These are phyloP conservation scores for Apis florea DNA, from an alignment of 1,140 invertebrate species.

Conservation along the genomic window DNA sequence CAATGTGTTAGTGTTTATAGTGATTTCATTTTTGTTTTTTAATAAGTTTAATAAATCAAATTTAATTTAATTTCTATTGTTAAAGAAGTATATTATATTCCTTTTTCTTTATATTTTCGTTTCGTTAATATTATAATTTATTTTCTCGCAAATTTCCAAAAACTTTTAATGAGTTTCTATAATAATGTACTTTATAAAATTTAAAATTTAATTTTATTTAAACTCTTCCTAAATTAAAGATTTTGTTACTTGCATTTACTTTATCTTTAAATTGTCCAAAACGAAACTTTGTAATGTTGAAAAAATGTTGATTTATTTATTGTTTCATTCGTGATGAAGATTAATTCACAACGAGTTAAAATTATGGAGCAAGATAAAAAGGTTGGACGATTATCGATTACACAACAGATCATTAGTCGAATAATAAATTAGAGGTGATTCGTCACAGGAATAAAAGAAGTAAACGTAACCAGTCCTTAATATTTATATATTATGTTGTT, in stretches of 20 bases:
- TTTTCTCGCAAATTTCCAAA: no score
- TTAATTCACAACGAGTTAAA: background rate
- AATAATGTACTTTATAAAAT: no score
- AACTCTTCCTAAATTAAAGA: background rate
- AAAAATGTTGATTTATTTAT: no score
- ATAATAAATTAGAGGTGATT: background rate
- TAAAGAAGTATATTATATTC: no score
- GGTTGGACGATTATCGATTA: background rate
- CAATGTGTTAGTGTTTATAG: no score
- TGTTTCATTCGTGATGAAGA: background rate
- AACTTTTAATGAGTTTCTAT: no score
- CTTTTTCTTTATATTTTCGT: no score
- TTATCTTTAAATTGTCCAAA: background rate
- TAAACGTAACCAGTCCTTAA: background rate
- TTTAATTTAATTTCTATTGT: no score
- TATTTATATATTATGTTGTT: constrained; percentile 10
- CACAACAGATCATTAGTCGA: background rate
- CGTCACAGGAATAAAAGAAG: background rate
- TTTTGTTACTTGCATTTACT: constrained; percentile 1
- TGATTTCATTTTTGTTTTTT: no score
- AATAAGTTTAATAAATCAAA: no score
- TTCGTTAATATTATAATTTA: no score
- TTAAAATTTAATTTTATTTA: no score
- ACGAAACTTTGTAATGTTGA: background rate
- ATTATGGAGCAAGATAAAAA: background rate